Base-by-base conservation (phyloP, 23 tunicate genomes). In the Trididemnum nubilum region DNA sequence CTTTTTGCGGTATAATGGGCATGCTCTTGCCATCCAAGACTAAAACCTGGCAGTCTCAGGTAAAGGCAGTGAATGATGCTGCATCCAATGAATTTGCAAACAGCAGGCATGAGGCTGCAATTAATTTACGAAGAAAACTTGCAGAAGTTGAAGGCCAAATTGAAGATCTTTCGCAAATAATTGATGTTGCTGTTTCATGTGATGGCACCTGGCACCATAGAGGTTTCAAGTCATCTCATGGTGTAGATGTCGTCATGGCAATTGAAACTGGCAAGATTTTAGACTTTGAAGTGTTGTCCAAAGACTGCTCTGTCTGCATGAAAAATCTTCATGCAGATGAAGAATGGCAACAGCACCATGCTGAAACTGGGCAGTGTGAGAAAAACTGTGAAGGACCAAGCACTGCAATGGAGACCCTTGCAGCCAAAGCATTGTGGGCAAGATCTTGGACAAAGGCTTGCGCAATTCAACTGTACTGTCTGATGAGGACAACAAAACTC, bases 201-300 rank as follows among this genome's bases (percentile, higher is more conserved):
- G 78, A 73, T 73, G 78, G 78, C 37, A 73, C 78, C 9, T 73
- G 30, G 78, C 78, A 73, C 31, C 78, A 73, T 40, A 36, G 78
- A 15, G 78, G 78, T 37, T 73, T 39, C 30, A 73, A 39, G 29
- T 73, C 78, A 2, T 21, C 58, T 38, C 78, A 77, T 77, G 81
- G 69, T 54, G 67, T 77, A 5, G 81, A 37, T 54, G 67, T 57
- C 3, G 81, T 77, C 2, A 77, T 54, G 81, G 27, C 81, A 77
- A 36, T 77, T 57, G 66, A 52, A 9, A 77, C 81, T 54, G 81
- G 81, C 3, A 36, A 51, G 36, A 57, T 77, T 31, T 54, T 52
- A 25, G 81, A 77, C 54, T 67, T 39, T 29, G 81, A 24, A 19
- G 81, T 77, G 15, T 28, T 77, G 27, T 27, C 67, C 81, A 77